Evolutionary conservation across 2,888 invertebrate species (phyloP).

Genomic region (Entomobrya multifasciata): DNA sequence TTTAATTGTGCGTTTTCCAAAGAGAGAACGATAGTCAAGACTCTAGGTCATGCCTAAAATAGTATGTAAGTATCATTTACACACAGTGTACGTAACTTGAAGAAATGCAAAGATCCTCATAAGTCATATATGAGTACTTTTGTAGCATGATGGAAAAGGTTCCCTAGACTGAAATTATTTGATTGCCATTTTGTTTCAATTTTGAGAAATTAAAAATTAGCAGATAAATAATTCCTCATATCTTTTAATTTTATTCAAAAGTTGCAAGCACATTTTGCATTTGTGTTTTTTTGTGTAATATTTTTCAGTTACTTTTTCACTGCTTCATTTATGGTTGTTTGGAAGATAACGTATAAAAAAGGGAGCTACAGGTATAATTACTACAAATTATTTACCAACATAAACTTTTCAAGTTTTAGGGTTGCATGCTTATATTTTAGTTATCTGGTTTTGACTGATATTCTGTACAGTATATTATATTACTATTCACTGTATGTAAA

Average conservation of each 20-base stretch:
- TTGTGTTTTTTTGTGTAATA: conserved; percentile 16
- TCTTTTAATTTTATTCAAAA: conserved; percentile 14
- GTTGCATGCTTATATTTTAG: neutral
- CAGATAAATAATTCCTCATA: neutral
- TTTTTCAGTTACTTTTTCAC: conserved; percentile 51
- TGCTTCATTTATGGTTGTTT: conserved; percentile 43
- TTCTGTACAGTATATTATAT: conserved; percentile 9
- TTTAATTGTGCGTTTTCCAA: conserved; percentile 69
- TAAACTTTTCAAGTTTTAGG: neutral
- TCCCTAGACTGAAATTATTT: conserved; percentile 64
- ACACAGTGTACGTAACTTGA: conserved; percentile 43
- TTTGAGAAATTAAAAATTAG: neutral
- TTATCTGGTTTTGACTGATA: neutral
- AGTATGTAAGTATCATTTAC: conserved; percentile 65
- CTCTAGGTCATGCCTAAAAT: conserved; percentile 69
- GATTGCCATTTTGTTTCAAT: conserved; percentile 43
- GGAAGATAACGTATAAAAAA: neutral
- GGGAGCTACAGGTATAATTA: neutral
- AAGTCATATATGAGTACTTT: conserved; percentile 22
- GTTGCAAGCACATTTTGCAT: neutral
- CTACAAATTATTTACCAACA: too few species aligned
- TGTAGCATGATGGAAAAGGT: conserved; percentile 49
- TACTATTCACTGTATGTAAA: conserved; percentile 6
- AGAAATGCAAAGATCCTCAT: conserved; percentile 35
- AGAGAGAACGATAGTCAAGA: conserved; percentile 69